Base-by-base conservation (phyloP, 2,888 invertebrate genomes). In the Steinernema carpocapsae region DNA sequence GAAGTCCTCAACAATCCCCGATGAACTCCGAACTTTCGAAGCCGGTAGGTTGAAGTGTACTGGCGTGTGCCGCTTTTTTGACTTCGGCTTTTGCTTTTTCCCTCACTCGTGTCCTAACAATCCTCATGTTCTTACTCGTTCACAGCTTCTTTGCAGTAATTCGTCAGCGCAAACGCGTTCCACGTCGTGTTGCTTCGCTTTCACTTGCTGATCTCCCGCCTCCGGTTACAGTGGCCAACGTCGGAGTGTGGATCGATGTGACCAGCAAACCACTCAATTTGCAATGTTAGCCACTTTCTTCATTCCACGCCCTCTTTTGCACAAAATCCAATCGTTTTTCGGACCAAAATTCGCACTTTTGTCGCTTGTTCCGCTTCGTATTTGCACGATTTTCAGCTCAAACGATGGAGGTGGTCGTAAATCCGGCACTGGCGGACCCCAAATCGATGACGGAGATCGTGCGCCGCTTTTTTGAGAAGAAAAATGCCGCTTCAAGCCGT, bases 131-230 rank as follows among this genome's bases (percentile, higher is more conserved):
- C 7, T 10, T 17, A 48, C 48, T 3, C 48, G 7, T 10, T 51
- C 51, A 51, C 51, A 10, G 51, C 51, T 51, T 51, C 10, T 12
- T 56, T 56, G 17, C 56, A 56, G 56, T 56, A n/a, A 6, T 51
- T 17, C 56, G 56, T 26, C 56, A 56, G 24, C 56, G 56, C 26
- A 51, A 51, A 51, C 56, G 56, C 56, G 6, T 10, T 26, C 56
- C 56, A 14, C 56, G 56, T 26, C 56, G 56, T 56, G 56, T 56
- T 10, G 56, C 56, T 26, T 56, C 56, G 56, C 56, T 56, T 56
- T 10, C 56, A 24, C 56, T 56, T 6, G 56, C 56, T 6, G 26
- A 56, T 4, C 26, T 56, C 6, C 56, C 56, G 56, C 56, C 56
- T 3, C 56, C 56, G 26, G 26, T 22, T 56, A 56, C 56, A 26